Evolutionary conservation across 2,113 vertebrate genomes (phyloP).

Genomic region (Philantomba maxwellii): DNA sequence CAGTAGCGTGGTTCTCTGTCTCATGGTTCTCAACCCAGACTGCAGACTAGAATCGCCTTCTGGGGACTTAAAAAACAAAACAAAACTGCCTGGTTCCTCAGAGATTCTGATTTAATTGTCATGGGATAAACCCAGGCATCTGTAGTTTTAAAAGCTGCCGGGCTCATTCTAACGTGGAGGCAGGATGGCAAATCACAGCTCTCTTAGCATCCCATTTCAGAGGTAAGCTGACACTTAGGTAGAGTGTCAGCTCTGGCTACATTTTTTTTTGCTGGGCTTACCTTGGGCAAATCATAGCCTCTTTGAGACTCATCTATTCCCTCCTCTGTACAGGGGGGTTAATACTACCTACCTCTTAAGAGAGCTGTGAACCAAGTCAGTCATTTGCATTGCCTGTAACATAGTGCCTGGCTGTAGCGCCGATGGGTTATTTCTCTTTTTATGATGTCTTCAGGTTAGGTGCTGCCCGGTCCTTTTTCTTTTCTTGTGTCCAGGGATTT

Average conservation of each 20-base stretch:
- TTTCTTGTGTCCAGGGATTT: too few relatives aligned
- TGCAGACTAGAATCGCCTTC: background rate
- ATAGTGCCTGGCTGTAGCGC: background rate
- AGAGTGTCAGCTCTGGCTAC: background rate
- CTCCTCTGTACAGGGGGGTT: background rate
- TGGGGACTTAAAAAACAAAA: background rate
- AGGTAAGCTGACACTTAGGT: background rate
- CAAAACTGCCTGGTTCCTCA: background rate
- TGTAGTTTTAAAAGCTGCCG: background rate
- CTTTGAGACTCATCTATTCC: background rate
- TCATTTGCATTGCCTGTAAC: background rate
- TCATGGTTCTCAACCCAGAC: background rate
- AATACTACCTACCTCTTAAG: background rate
- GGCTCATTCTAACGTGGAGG: background rate
- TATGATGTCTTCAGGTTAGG: background rate
- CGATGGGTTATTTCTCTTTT: background rate
- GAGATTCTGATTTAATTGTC: background rate
- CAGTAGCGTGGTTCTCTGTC: fast-evolving
- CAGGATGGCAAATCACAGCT: background rate
- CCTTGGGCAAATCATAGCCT: background rate
- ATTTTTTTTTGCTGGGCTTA: background rate
- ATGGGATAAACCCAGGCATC: background rate
- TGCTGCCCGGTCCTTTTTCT: background rate
- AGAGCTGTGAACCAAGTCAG: background rate
- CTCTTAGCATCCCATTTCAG: background rate